A percentile compares a stretch with the other conserved stretches of the same genome.
phyloP scores from a whole-genome alignment of 2,797 vertebrate species.

The Peromyscus melanophrys region DNA sequence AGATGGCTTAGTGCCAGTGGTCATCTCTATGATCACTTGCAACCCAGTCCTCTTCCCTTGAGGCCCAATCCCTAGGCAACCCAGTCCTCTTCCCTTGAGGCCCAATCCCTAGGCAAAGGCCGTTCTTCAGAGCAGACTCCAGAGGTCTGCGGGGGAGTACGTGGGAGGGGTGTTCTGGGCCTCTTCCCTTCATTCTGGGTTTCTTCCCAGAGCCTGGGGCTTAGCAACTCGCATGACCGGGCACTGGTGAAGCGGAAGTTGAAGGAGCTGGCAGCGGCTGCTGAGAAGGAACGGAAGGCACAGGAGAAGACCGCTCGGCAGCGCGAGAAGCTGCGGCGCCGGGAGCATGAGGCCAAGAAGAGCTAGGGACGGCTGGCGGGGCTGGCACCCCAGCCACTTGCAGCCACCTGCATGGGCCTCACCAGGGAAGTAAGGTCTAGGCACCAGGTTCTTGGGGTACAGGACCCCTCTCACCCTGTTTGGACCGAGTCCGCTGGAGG shows the following conservation, averaged over 20 bases:
- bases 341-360: constrained; percentile 91
- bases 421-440: constrained; percentile 50
- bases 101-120: neutral
- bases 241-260: constrained; percentile 92
- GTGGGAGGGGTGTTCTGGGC: neutral
- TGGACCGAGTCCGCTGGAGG: constrained; percentile 58
- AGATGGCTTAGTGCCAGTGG: neutral
- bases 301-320: constrained; percentile 94
- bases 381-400: constrained; percentile 54
- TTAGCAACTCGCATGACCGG: constrained; percentile 92
- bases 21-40: neutral
- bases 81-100: neutral
- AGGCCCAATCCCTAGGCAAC: neutral
- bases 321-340: constrained; percentile 92
- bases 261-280: constrained; percentile 92
- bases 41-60: neutral
- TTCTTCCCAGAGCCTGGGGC: constrained; percentile 90
- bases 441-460: constrained; percentile 46
- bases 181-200: neutral
- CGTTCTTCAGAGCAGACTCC: neutral
- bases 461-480: neutral
- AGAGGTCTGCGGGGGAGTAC: neutral
- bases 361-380: constrained; percentile 85
- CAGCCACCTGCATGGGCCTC: constrained; percentile 50
- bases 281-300: constrained; percentile 93